Evolutionary conservation across 30 jellyfish, hydroid and myxozoan species (phyloP), one percentile per base, ranked within the genome.

Genomic region (Turritopsis rubra): DNA sequence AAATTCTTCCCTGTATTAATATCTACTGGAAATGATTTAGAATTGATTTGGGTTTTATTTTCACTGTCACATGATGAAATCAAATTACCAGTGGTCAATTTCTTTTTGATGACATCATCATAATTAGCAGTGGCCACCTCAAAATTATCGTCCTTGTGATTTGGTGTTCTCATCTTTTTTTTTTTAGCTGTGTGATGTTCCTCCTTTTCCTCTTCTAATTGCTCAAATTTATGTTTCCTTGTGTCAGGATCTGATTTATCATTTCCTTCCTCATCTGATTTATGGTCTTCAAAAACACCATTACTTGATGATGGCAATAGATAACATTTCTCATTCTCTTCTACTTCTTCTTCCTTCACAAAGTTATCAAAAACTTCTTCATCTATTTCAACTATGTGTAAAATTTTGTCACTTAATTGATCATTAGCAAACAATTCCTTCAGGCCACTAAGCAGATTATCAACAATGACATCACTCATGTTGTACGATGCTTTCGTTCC

Each of bases 361-460:
- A 41, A 41, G 60, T 41, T 41, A 41, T 41, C 60, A 41, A 3
- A 41, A 13, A 13, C 60, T 41, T 68, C 77, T 68, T 68, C 77
- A 23, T 23, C 31, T n/a, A 68, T 68, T 27, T 68, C 77, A 68
- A 68, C 28, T n/a, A 68, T 68, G 77, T 66, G 76, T 26, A 66
- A 66, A 21, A 66, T 27, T 68, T 27, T 23, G 30, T 68, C 77
- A 68, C 77, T 68, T 1, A 68, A 27, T 68, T 68, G 31, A 8
- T 23, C 30, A 8, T 68, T 68, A 23, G 16, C 30, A 27, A n/a
- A 68, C 77, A 68, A 27, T n/a, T 68, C 77, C 77, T 68, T 68
- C 16, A 68, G 30, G 16, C 1, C 77, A n/a, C 8, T 27, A 8
- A 68, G 77, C 19, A 68, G 77, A 19, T 68, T 68, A n/a, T 68